Evolutionary conservation across 2,113 vertebrate genomes (phyloP).

Genomic region (Dunckerocampus dactyliophorus): DNA sequence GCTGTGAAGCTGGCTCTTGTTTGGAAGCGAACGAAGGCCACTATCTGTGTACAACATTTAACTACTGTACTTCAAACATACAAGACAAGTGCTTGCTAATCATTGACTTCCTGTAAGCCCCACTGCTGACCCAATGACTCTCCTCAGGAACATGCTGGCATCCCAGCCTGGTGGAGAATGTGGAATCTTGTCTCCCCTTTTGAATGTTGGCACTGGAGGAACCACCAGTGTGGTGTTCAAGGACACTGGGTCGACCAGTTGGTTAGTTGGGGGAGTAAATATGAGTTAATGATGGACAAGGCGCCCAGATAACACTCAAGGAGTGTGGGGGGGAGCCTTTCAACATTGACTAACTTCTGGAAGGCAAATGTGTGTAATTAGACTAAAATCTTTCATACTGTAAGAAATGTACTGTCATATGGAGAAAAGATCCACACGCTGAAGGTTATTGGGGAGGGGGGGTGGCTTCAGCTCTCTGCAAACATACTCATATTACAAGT

Average conservation of each 20-base stretch:
- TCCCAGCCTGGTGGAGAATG: constrained; percentile 19
- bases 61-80: constrained; percentile 49
- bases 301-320: constrained; percentile 32
- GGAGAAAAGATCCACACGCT: background rate
- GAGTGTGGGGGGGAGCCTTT: background rate
- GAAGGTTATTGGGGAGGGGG: background rate
- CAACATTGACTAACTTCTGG: constrained; percentile 36
- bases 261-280: constrained; percentile 28
- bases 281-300: constrained; percentile 45
- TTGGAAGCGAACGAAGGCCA: constrained; percentile 44
- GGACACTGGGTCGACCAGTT: constrained; percentile 11
- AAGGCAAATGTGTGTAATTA: constrained; percentile 44
- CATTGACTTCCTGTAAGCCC: constrained; percentile 61
- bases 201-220: constrained; percentile 35
- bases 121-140: constrained; percentile 47
- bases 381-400: constrained; percentile 6
- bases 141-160: constrained; percentile 34
- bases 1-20: background rate
- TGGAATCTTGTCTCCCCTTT: constrained; percentile 21
- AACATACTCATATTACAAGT: constrained; percentile 59
- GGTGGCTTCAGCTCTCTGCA: constrained; percentile 33
- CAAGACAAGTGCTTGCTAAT: constrained; percentile 49
- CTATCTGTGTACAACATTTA: constrained; percentile 52
- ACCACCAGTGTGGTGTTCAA: constrained; percentile 36
- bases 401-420: background rate